Evolutionary conservation across 1,140 invertebrate genomes (phyloP).

Genomic region (Laupala kohalensis): DNA sequence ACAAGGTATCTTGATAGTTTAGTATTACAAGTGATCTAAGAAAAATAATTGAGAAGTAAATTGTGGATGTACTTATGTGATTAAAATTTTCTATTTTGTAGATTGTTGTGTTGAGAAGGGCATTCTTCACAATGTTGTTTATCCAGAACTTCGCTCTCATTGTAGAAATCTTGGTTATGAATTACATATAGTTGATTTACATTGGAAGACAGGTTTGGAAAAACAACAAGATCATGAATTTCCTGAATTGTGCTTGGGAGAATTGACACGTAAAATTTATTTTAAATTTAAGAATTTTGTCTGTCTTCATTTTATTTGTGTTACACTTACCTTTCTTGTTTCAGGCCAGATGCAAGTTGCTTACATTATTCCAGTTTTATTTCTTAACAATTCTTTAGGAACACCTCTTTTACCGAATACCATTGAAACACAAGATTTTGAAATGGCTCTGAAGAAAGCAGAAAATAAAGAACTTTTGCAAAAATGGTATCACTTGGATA

Average conservation of each 20-base stretch:
- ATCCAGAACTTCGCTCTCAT: constrained; percentile 41
- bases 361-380: constrained; percentile 58
- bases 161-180: constrained; percentile 48
- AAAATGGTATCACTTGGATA: constrained; percentile 57
- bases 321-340: constrained; percentile 3
- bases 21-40: background rate
- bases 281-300: background rate
- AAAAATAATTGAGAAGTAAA: background rate
- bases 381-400: constrained; percentile 58
- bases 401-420: constrained; percentile 60
- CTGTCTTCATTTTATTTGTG: background rate
- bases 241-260: constrained; percentile 57
- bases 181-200: constrained; percentile 51
- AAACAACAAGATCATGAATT: constrained; percentile 55
- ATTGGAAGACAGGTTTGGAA: constrained; percentile 51
- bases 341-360: constrained; percentile 53
- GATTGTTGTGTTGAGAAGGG: constrained; percentile 53
- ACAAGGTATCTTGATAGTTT: constrained; percentile 35
- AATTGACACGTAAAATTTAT: constrained; percentile 44
- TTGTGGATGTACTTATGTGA: background rate
- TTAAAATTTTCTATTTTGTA: constrained; percentile 23
- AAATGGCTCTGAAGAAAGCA: constrained; percentile 49
- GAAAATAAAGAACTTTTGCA: constrained; percentile 41
- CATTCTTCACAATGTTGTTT: constrained; percentile 46
- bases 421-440: constrained; percentile 61